Percentiles rank a stretch among this genome's conserved stretches.
Conservation (phyloP, 2,888 invertebrate species). For the Polia nebulosa region DNA sequence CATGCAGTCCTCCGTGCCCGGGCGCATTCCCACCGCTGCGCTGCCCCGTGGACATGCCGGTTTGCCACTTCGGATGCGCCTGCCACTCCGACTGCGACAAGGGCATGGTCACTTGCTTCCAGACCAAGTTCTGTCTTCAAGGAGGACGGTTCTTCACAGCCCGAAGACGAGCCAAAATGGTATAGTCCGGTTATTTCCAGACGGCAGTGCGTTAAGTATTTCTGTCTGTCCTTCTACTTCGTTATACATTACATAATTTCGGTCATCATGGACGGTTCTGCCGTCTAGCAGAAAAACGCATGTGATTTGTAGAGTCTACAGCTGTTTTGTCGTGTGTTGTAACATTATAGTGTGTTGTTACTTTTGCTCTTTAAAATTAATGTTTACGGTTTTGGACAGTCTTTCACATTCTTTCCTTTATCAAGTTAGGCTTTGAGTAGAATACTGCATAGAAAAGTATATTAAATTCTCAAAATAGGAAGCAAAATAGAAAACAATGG, state of each 20-base stretch:
- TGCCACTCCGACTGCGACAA: conserved; percentile 71
- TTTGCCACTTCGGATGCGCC: conserved; percentile 71
- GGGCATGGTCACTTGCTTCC: conserved; percentile 66
- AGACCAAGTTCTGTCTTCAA: conserved; percentile 67
- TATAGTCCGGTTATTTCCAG: neutral
- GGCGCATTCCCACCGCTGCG: conserved; percentile 68
- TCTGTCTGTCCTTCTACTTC: neutral
- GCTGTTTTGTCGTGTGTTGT: neutral
- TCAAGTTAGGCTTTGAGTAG: neutral
- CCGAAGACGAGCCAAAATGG: conserved; percentile 33
- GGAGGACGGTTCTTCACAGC: conserved; percentile 52
- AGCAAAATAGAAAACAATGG: neutral
- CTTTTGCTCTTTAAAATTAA: too few species aligned
- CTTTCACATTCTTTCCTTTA: neutral
- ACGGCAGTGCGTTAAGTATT: neutral
- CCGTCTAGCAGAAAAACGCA: neutral
- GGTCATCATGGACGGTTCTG: too few species aligned
- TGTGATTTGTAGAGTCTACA: neutral
- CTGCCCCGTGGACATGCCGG: conserved; percentile 70
- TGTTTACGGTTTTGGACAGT: neutral
- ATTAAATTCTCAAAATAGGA: neutral
- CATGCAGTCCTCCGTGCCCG: conserved; percentile 70
- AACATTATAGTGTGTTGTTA: neutral
- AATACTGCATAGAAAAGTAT: neutral
- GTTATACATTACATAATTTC: neutral